Base-by-base conservation (phyloP, 1,140 invertebrate species). In the Drosophila subobscura region DNA sequence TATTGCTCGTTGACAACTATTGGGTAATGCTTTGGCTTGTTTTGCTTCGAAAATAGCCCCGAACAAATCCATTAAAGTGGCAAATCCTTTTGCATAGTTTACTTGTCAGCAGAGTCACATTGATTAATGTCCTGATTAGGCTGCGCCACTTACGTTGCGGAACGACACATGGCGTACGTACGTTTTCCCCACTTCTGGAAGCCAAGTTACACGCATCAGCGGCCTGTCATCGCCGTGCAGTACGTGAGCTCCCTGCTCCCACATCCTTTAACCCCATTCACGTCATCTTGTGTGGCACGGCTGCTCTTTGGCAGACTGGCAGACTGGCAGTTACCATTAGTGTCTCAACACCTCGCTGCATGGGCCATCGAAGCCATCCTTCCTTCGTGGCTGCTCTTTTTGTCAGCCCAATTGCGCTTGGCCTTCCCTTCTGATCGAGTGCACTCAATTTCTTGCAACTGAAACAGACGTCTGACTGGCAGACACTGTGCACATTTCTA, bases 51-150 rank as follows among this genome's bases (percentile, higher is more conserved):
- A 33, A 33, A 33, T 16, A 25, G 23, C 20, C 29, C 27, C 27
- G 14, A 12, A 41, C 58, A 61, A 74, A 65, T 57, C 56, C 50
- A 52, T 50, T 55, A 47, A 51, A 37, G 33, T 37, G 4, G 1
- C 54, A 76, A 85, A 73, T 84, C 79, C 75, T 42, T 70, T 66
- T 53, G 42, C 71, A 33, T 56, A 42, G 47, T 58, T 51, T 23
- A 41, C 14, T 2, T 58, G 63, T 40, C 61, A 58, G 53, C 29
- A 3, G 1, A 5, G 50, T 58, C 61, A 44, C 33, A 61, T 74
- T 86, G 81, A 88, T 88, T 88, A 88, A 86, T 86, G 74, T 61
- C 49, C 61, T 74, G 59, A 58, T 45, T 42, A 20, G 45, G 14
- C 22, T 49, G 46, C 29, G 27, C 50, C 60, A 74, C 59, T 58